phyloP scores from a whole-genome alignment of 2,113 vertebrate genomes.

The zebrafish (Danio rerio) region GRCz12tu NC_133191.1:23676501-23677000 shows the following conservation, averaged over 20 bases:
- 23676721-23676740: slow-evolving; percentile 23
- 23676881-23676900: slow-evolving; percentile 10
- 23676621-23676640: slow-evolving; percentile 13
- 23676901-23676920: slow-evolving; percentile 46
- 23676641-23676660: slow-evolving; percentile 6
- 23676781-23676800: slow-evolving; percentile 25
- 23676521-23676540: slow-evolving; percentile 67
- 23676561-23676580: slow-evolving; percentile 30
- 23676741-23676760: slow-evolving; percentile 11
- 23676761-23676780: neutral
- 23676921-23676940: slow-evolving; percentile 7
- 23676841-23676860: slow-evolving; percentile 2
- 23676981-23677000: slow-evolving; percentile 50
- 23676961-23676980: neutral
- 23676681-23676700: slow-evolving; percentile 69
- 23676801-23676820: slow-evolving; percentile 6
- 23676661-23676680: slow-evolving; percentile 20
- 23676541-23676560: slow-evolving; percentile 45
- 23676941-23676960: slow-evolving; percentile 3
- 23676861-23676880: slow-evolving; percentile 6
- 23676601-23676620: slow-evolving; percentile 32
- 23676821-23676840: slow-evolving; percentile 40
- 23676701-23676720: slow-evolving; percentile 51
- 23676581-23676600: slow-evolving; percentile 1
- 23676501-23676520: slow-evolving; percentile 74